These are phyloP conservation scores for Ellobius talpinus DNA, from an alignment of 2,113 vertebrate genomes.

Conservation along the genomic window DNA sequence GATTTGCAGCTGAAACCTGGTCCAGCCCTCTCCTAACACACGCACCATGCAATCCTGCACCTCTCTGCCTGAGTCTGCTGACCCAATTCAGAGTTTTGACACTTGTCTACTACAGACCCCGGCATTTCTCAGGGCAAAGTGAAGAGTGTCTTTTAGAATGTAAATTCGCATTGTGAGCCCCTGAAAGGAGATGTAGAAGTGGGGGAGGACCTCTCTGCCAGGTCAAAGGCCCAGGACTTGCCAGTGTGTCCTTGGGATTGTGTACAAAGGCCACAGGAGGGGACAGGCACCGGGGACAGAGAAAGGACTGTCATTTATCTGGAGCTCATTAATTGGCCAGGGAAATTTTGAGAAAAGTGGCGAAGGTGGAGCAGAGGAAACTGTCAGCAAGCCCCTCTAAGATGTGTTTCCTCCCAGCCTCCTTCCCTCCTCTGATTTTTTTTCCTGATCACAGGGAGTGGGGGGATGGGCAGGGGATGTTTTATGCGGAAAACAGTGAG, in stretches of 20 bases:
- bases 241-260: background rate
- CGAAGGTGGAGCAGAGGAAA: background rate
- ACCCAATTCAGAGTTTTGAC: background rate
- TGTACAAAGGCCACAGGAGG: background rate
- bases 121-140: background rate
- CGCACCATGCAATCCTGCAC: background rate
- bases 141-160: background rate
- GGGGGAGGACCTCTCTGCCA: background rate
- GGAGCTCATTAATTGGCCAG: background rate
- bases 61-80: background rate
- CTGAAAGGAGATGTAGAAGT: background rate
- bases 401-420: background rate
- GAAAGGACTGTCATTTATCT: background rate
- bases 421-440: background rate
- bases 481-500: background rate
- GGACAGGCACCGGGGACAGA: background rate
- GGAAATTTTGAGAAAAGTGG: background rate
- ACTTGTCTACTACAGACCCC: background rate
- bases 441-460: background rate
- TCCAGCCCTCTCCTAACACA: background rate
- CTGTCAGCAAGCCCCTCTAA: accelerated
- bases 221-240: background rate
- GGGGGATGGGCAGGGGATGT: background rate
- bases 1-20: background rate
- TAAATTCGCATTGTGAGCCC: background rate